phyloP scores from a whole-genome alignment of 2,113 vertebrate species.

The Pogonocichla stellata region DNA sequence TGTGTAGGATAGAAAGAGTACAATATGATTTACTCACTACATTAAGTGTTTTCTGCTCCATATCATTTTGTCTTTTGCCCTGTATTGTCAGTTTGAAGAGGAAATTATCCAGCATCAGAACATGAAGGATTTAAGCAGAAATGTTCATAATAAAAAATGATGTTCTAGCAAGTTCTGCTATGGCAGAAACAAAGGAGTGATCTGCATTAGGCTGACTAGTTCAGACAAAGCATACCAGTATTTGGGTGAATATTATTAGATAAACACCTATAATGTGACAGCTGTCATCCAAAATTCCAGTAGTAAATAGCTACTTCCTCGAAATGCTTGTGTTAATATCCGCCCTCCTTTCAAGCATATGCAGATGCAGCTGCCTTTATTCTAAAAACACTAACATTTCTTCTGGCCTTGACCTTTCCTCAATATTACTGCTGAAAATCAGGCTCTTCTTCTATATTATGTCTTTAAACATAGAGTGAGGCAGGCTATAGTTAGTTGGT shows the following conservation, averaged over 20 bases:
- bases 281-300: not conserved
- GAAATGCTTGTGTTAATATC: not conserved
- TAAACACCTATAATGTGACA: not conserved
- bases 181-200: not conserved
- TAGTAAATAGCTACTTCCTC: not conserved
- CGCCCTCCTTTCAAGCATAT: not conserved
- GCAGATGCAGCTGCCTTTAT: not conserved
- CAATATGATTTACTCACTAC: not conserved
- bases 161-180: not conserved
- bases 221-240: not conserved
- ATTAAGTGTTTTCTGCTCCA: not conserved
- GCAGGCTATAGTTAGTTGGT: not conserved
- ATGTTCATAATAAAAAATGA: not conserved
- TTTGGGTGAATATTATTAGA: not conserved
- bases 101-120: not conserved
- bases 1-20: not conserved
- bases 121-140: conserved; percentile 10
- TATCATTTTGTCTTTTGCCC: not conserved
- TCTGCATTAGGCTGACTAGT: not conserved
- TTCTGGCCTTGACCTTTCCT: not conserved
- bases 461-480: not conserved
- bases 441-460: not conserved
- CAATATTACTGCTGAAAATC: not conserved
- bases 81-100: not conserved
- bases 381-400: not conserved